Conservation (phyloP, 30 jellyfish, hydroid and myxozoan genomes). For the Haliclystus octoradiatus region DNA sequence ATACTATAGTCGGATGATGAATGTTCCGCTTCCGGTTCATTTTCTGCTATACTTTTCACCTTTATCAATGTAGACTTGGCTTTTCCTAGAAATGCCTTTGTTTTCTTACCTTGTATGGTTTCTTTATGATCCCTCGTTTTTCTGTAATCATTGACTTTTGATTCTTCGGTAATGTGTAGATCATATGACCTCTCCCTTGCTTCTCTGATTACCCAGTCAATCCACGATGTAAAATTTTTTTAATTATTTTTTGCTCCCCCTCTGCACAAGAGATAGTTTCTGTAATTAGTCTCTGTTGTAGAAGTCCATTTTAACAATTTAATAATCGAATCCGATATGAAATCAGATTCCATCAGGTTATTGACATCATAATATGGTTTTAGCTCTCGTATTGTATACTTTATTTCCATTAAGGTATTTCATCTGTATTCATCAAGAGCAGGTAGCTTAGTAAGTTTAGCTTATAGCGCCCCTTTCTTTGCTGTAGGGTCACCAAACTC, state of each 20-base stretch:
- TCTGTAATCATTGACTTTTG: background rate
- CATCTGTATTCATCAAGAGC: background rate
- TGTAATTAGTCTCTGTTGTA: background rate
- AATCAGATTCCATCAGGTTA: background rate
- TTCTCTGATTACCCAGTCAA: background rate
- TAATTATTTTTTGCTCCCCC: background rate
- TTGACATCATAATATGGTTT: background rate
- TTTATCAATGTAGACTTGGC: background rate
- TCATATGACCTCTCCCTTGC: constrained; percentile 1
- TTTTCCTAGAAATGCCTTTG: background rate
- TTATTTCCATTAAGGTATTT: background rate
- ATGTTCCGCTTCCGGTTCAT: background rate
- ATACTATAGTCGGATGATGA: background rate
- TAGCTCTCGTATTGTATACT: background rate
- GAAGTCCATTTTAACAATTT: background rate
- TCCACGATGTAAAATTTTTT: background rate
- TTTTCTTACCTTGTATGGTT: background rate
- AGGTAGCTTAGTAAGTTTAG: background rate
- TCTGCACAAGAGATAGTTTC: background rate
- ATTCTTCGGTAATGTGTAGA: background rate
- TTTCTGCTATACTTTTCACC: background rate
- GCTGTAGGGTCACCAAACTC: background rate
- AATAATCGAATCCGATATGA: background rate
- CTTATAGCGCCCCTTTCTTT: background rate
- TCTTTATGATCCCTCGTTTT: too few species aligned